phyloP scores from a whole-genome alignment of 2,113 vertebrate genomes.

The Pomatostomus ruficeps region DNA sequence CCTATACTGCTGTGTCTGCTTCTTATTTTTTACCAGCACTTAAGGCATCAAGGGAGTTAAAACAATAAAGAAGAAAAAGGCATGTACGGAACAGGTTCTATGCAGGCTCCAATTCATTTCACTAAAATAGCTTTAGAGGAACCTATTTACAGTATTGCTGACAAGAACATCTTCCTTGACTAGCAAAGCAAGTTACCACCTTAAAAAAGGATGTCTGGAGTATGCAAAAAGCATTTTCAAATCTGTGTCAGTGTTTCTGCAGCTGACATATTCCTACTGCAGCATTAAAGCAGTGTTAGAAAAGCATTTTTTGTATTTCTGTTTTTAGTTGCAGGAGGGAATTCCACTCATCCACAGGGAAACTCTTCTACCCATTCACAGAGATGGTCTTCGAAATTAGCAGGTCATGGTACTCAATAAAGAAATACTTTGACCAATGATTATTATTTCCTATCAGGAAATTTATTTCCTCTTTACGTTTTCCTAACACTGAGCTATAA shows the following conservation, averaged over 20 bases:
- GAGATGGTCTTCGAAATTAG: constrained; percentile 3
- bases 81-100: neutral
- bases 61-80: neutral
- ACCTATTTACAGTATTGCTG: neutral
- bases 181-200: neutral
- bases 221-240: neutral
- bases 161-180: neutral
- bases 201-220: neutral
- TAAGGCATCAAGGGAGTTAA: neutral
- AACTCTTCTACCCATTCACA: neutral
- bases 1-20: too few relatives aligned
- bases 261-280: neutral
- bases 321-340: neutral
- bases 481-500: neutral
- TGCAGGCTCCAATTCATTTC: neutral
- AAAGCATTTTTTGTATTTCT: neutral
- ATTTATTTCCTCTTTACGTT: neutral
- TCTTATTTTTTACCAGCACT: too few relatives aligned
- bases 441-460: neutral
- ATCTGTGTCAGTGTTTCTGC: neutral
- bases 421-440: neutral
- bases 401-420: constrained; percentile 3
- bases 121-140: neutral
- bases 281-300: neutral
- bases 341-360: neutral